These are phyloP conservation scores for Leptinotarsa peninsularis DNA, from an alignment of 2,888 invertebrate species.

Conservation along the genomic window DNA sequence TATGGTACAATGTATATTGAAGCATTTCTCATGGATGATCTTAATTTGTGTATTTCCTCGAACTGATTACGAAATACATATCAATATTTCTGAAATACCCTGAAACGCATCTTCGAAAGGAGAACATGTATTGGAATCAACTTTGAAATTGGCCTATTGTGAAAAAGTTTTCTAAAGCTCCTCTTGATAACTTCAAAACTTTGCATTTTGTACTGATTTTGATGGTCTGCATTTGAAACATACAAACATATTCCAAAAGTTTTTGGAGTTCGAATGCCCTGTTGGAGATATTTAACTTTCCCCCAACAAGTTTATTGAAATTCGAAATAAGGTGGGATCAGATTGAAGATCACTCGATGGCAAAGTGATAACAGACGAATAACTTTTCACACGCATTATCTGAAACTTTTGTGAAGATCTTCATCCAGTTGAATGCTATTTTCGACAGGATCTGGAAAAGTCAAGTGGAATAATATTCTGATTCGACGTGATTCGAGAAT, in stretches of 20 bases:
- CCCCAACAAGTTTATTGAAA: neutral
- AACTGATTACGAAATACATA: no score
- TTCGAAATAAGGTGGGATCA: neutral
- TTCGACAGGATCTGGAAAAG: neutral
- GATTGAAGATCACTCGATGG: neutral
- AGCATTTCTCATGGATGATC: no score
- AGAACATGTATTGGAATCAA: neutral
- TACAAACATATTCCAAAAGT: constrained; percentile 4
- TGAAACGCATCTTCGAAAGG: neutral
- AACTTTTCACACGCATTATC: neutral
- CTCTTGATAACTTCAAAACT: constrained; percentile 1
- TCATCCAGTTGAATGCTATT: neutral
- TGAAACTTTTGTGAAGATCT: neutral
- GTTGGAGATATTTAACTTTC: constrained; percentile 4
- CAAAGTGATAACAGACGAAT: neutral
- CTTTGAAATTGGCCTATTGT: neutral
- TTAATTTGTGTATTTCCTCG: no score
- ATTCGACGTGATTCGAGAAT: neutral
- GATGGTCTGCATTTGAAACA: neutral
- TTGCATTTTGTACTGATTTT: neutral
- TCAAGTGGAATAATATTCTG: no score
- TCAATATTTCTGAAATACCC: neutral
- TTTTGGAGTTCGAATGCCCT: neutral
- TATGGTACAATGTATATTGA: no score
- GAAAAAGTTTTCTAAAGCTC: neutral